These are phyloP conservation scores for Centroberyx gerrardi DNA, from an alignment of 2,797 vertebrate genomes.

Conservation along the genomic window DNA sequence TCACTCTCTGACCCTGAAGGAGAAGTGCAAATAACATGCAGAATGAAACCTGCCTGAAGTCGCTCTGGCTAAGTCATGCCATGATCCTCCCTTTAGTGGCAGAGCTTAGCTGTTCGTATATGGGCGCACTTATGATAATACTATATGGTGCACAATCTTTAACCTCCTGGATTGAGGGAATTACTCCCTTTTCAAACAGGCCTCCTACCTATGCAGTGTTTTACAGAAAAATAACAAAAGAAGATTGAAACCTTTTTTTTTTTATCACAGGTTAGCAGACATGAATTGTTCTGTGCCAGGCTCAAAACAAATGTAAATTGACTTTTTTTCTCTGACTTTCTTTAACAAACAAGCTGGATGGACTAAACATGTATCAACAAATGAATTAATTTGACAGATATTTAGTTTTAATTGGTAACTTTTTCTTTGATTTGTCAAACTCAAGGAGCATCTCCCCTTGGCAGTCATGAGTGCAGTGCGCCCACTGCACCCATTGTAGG, in stretches of 20 bases:
- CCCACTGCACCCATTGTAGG: conserved; percentile 2
- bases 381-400: neutral
- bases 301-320: neutral
- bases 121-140: conserved; percentile 67
- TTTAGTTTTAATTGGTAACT: conserved; percentile 8
- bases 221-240: neutral
- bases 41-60: conserved; percentile 10
- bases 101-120: conserved; percentile 58
- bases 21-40: conserved; percentile 21
- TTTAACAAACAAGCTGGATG: neutral
- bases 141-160: conserved; percentile 61
- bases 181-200: conserved; percentile 49
- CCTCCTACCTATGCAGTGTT: neutral
- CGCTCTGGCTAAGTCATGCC: neutral
- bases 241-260: neutral
- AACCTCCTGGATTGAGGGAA: conserved; percentile 63
- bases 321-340: neutral
- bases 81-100: conserved; percentile 11
- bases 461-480: conserved; percentile 5
- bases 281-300: neutral
- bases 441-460: conserved; percentile 16
- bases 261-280: neutral
- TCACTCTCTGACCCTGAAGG: conserved; percentile 3
- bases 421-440: conserved; percentile 26
- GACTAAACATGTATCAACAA: neutral